phyloP scores from a whole-genome alignment of 2,888 invertebrate species.

The Acheta domesticus region DNA sequence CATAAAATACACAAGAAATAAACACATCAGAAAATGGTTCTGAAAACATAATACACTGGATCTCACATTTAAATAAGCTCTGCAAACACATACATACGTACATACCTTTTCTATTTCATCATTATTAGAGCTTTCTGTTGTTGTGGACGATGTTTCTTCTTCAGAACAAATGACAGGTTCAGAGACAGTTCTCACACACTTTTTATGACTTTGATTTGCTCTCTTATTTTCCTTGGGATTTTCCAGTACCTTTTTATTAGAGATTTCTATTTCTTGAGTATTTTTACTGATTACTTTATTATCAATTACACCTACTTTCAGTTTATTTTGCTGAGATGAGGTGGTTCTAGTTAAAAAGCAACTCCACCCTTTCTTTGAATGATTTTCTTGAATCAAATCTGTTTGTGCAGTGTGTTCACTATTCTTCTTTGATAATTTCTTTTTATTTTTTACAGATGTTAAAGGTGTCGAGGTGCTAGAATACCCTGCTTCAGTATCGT shows the following conservation, averaged over 20 bases:
- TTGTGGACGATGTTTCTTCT: conserved; percentile 68
- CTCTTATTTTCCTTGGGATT: conserved; percentile 38
- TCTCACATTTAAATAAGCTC: neutral
- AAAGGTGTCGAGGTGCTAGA: conserved; percentile 30
- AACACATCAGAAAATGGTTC: too few species aligned
- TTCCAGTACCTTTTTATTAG: conserved; percentile 40
- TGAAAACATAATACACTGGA: too few species aligned
- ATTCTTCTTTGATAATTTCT: conserved; percentile 33
- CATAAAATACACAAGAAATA: too few species aligned
- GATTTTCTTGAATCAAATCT: conserved; percentile 29
- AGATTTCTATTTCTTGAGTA: conserved; percentile 33
- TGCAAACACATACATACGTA: neutral
- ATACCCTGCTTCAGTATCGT: conserved; percentile 29
- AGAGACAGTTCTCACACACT: conserved; percentile 29
- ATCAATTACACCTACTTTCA: conserved; percentile 27
- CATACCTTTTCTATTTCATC: conserved; percentile 53
- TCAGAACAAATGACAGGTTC: conserved; percentile 48
- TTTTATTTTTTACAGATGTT: conserved; percentile 37
- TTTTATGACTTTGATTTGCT: conserved; percentile 42
- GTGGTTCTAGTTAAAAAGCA: conserved; percentile 28
- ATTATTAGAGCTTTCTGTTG: conserved; percentile 64
- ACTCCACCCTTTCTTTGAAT: conserved; percentile 39
- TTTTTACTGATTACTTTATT: conserved; percentile 19
- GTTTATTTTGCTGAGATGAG: conserved; percentile 20
- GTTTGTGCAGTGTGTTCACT: conserved; percentile 30